These are phyloP conservation scores for Augiades crinisus DNA, from an alignment of 2,888 invertebrate species.

Conservation along the genomic window DNA sequence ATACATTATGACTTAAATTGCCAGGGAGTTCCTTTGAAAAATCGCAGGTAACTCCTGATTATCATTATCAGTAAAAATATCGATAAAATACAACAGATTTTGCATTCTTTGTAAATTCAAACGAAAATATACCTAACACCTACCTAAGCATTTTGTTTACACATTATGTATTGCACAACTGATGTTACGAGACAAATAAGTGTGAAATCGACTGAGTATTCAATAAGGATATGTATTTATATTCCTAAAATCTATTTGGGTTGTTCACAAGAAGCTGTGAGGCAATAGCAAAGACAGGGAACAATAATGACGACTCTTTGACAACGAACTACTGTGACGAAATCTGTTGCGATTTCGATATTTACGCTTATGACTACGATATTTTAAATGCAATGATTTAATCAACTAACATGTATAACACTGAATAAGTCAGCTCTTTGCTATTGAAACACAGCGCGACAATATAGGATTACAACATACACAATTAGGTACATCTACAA, in stretches of 20 bases:
- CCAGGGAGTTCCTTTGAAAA: constrained; percentile 50
- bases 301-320: constrained; percentile 34
- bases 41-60: constrained; percentile 45
- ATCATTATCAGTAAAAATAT: constrained; percentile 70
- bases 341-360: constrained; percentile 50
- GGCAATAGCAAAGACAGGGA: constrained; percentile 64
- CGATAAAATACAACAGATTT: constrained; percentile 78
- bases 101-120: constrained; percentile 75
- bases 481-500: constrained; percentile 68
- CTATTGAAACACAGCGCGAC: constrained; percentile 71
- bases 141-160: constrained; percentile 73
- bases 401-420: constrained; percentile 28
- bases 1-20: constrained; percentile 76
- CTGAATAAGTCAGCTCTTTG: constrained; percentile 50
- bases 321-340: constrained; percentile 49
- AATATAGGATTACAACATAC: constrained; percentile 63
- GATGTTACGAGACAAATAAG: constrained; percentile 66
- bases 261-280: constrained; percentile 61
- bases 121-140: constrained; percentile 76
- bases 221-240: constrained; percentile 76
- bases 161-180: constrained; percentile 77
- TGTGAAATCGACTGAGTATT: constrained; percentile 77
- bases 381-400: constrained; percentile 45
- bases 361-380: constrained; percentile 66
- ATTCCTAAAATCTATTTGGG: constrained; percentile 70